Evolutionary conservation across 2,888 invertebrate genomes (phyloP), one percentile per base, ranked within the genome.

Genomic region (Deroplatys truncata): DNA sequence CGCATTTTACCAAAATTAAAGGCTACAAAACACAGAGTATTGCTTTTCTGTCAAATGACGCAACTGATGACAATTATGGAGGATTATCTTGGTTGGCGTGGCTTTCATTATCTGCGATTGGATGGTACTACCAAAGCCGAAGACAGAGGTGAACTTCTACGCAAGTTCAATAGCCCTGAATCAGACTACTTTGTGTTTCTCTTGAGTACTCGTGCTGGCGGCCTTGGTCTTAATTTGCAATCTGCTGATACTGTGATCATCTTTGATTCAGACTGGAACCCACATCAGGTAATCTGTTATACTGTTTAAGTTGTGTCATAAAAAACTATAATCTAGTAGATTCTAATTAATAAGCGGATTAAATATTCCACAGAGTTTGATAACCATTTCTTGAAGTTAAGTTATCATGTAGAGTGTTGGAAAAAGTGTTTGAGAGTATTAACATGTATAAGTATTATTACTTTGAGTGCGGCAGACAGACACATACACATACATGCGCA

Each of bases 251-350:
- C 96, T n/a, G 96, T 96, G 84, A 93, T 96, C 91, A 96, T 96
- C 91, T 96, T 95, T 92, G 96, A 96, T 92, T 95, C 95, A 4
- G 96, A 96, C 92, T 96, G 96, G 96, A 96, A 96, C 93, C 96
- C 96, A 29, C 95, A 96, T 92, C 96, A 95, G 93, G 94, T 94
- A 90, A 25, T 82, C 85, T 72, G 25, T 85, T 28, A 28, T n/a
- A 28, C 35, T 13, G 87, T 49, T 86, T 86, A 20, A 72, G 13
- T 43, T 43, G 13, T 43, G 13, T 43, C 1, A 7, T 13, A 43
- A 35, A 35, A 35, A 10, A 7, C 2, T 43, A 43, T 43, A 43
- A 43, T 43, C 43, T 13, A 13, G 13, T 43, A 43, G 35, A 35
- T 35, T 35, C 0, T 35, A 13, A 35, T 35, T 35, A 35, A 5